Evolutionary conservation across 1,140 invertebrate genomes (phyloP).

Genomic region (Trichoplusia ni): DNA sequence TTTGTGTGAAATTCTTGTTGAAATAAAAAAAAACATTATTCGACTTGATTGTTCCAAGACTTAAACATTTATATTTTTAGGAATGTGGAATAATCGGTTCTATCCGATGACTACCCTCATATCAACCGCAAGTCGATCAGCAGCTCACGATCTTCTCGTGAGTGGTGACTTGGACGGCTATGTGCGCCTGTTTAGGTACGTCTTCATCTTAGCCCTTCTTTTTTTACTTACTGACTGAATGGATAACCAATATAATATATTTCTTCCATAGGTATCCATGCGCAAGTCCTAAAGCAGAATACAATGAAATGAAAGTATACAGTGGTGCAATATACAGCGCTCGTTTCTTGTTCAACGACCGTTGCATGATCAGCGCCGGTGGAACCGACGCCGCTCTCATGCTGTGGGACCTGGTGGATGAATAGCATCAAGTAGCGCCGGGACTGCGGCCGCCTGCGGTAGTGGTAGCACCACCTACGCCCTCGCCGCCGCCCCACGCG

Average conservation of each 20-base stretch:
- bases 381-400: conserved; percentile 96
- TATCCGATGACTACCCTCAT: conserved; percentile 90
- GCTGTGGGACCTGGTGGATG: conserved; percentile 94
- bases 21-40: neutral
- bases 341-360: conserved; percentile 92
- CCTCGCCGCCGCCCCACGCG: conserved; percentile 58
- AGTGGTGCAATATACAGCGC: conserved; percentile 92
- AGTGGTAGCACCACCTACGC: conserved; percentile 69
- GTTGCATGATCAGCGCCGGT: conserved; percentile 93
- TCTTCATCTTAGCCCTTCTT: neutral
- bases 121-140: conserved; percentile 90
- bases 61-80: conserved; percentile 68
- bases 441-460: conserved; percentile 62
- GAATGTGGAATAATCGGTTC: conserved; percentile 94
- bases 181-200: conserved; percentile 91
- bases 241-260: neutral
- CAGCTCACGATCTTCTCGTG: conserved; percentile 91
- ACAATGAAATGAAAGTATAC: conserved; percentile 94
- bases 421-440: conserved; percentile 81
- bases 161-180: conserved; percentile 96
- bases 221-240: neutral
- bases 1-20: conserved; percentile 53
- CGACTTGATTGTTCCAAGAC: neutral
- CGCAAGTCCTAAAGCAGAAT: conserved; percentile 91
- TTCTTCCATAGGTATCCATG: conserved; percentile 87